Conservation (phyloP, 37 sponge, comb jelly and placozoan genomes). For the Halichondria panicea region DNA sequence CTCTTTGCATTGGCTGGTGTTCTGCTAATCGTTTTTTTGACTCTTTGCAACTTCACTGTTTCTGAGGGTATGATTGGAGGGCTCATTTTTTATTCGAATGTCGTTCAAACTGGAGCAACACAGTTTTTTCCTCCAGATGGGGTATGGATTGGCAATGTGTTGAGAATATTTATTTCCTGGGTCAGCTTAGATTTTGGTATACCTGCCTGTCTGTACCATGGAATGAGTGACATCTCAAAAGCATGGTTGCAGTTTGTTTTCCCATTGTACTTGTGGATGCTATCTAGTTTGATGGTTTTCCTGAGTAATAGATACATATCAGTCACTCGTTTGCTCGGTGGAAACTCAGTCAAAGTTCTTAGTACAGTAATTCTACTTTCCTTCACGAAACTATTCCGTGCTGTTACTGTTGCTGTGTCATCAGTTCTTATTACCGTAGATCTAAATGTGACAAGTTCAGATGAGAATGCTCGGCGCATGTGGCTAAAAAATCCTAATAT, state of each 20-base stretch:
- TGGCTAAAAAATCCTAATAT: constrained; percentile 23
- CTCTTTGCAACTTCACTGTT: constrained; percentile 44
- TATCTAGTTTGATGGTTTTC: constrained; percentile 1
- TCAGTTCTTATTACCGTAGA: background rate
- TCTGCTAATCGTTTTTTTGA: constrained; percentile 19
- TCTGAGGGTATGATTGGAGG: constrained; percentile 46
- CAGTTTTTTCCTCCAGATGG: background rate
- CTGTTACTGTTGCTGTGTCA: background rate
- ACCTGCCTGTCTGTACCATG: constrained; percentile 28
- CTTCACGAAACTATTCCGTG: constrained; percentile 15
- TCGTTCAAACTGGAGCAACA: background rate
- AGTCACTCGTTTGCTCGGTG: background rate
- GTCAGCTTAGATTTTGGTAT: constrained; percentile 31
- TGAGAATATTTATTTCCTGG: constrained; percentile 28
- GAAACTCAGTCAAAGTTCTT: constrained; percentile 17
- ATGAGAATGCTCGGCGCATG: no score
- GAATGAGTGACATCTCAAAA: constrained; percentile 36
- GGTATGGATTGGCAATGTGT: no score
- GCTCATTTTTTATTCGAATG: constrained; percentile 38
- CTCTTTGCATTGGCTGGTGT: constrained; percentile 30
- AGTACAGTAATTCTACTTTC: constrained; percentile 24
- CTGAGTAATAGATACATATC: background rate
- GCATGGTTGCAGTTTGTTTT: constrained; percentile 3
- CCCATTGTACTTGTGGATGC: constrained; percentile 38
- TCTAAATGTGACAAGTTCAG: no score